Percentiles rank a stretch among this genome's conserved stretches.
Conservation (phyloP, 2,797 vertebrate species). For the Pangasius mekongensis region DNA sequence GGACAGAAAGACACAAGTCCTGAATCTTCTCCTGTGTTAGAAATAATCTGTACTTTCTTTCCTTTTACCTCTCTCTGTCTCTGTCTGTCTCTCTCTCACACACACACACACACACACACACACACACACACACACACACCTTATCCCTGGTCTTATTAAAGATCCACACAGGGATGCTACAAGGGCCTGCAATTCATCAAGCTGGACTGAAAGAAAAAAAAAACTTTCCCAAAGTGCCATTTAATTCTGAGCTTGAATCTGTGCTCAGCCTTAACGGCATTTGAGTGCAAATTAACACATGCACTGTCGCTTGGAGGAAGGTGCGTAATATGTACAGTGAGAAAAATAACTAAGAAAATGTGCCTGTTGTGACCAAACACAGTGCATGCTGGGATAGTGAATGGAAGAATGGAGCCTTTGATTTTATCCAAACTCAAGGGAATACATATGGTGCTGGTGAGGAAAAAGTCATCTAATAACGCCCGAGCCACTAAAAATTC, state of each 20-base stretch:
- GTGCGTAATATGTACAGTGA: neutral
- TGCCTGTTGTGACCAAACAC: constrained; percentile 25
- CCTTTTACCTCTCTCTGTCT: constrained; percentile 55
- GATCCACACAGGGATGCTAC: constrained; percentile 64
- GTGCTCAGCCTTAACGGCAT: constrained; percentile 17
- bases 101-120: too few species aligned
- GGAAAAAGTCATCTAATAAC: neutral
- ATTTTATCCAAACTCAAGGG: neutral
- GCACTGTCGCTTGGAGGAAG: neutral
- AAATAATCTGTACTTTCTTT: constrained; percentile 70
- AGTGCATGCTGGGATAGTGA: constrained; percentile 27
- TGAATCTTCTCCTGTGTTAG: constrained; percentile 67
- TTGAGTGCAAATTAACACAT: constrained; percentile 12
- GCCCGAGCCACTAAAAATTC: neutral
- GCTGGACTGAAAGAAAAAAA: constrained; percentile 65
- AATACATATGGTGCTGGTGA: neutral
- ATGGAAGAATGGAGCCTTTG: neutral
- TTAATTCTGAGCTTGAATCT: constrained; percentile 27
- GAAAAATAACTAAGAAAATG: constrained; percentile 2
- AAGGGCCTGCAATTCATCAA: constrained; percentile 72
- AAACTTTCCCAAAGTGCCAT: constrained; percentile 22
- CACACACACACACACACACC: constrained; percentile 46
- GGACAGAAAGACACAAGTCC: constrained; percentile 51
- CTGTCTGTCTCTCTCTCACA: neutral
- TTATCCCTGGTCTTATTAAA: constrained; percentile 76